Base-by-base conservation (phyloP, 2,113 vertebrate species). In the Accipiter cooperii region DNA sequence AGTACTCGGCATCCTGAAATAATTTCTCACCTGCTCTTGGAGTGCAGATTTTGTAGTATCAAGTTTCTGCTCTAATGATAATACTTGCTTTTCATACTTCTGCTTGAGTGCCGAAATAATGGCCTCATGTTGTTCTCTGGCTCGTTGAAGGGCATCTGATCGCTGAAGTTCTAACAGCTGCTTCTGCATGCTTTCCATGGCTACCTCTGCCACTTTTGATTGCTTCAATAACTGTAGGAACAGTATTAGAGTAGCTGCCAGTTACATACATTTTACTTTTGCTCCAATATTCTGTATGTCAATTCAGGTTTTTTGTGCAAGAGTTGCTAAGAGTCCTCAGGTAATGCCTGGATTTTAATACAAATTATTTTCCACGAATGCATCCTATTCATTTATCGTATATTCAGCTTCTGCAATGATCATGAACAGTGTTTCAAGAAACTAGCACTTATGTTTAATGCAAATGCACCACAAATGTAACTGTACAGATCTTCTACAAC, bases 141-240 rank as follows among this genome's bases (percentile, higher is more conserved):
- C 85, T 94, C 98, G 98, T 58, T 99, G 98, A 74, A 99, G 98
- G 1, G 98, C 98, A 70, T 99, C 99, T 3, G 99, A 99, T 33
- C 98, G 98, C 89, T 98, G 98, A 47, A 99, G 98, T 81, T 99
- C 99, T 55, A 98, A 63, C 94, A 99, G 98, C 93, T 99, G 99
- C 97, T 99, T 99, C 91, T 99, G 98, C 98, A 99, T 91, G 94
- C 98, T 99, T 95, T 99, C 99, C 97, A 99, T 98, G 24, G 99
- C 98, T 33, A 99, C 98, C 75, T 99, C 99, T 18, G 99, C 98
- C 68, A 98, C 97, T 91, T 97, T 98, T 96, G 98, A 98, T 91
- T 99, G 99, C 97, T 99, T 99, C 40, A 97, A 13, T 42, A 98
- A 96, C 99, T 99, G 95, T 18, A 87, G 85, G 36, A 96, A 89